Conservation (phyloP, 2,113 vertebrate genomes). For the Gila orcuttii region DNA sequence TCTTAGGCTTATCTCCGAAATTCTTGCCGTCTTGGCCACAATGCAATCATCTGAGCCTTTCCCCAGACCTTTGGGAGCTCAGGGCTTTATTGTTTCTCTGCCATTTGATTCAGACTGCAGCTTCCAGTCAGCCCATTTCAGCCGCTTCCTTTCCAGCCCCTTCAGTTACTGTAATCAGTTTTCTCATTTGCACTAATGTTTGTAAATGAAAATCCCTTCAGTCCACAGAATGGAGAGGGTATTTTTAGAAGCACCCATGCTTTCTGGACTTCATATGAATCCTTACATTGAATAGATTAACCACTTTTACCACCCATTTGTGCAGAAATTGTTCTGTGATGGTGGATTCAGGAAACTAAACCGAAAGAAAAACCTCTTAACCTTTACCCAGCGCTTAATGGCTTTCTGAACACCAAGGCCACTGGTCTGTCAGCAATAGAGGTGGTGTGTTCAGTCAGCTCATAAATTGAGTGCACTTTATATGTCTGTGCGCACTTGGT, state of each 20-base stretch:
- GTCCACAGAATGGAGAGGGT: constrained; percentile 60
- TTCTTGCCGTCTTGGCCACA: constrained; percentile 28
- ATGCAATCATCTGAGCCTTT: constrained; percentile 34
- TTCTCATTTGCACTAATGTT: constrained; percentile 77
- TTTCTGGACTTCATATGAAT: neutral
- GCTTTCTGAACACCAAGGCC: neutral
- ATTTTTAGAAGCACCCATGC: constrained; percentile 66
- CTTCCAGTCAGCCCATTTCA: constrained; percentile 51
- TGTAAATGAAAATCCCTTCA: constrained; percentile 65
- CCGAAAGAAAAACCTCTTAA: neutral
- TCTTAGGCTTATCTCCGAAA: constrained; percentile 36
- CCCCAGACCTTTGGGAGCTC: constrained; percentile 32
- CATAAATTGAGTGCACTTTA: constrained; percentile 28
- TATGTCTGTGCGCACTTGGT: neutral
- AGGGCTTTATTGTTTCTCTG: constrained; percentile 53
- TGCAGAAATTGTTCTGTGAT: neutral
- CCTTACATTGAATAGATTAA: neutral
- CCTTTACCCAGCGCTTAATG: constrained; percentile 15
- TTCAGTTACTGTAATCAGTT: constrained; percentile 66
- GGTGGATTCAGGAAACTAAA: neutral
- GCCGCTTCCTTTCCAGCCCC: constrained; percentile 60
- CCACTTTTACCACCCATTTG: neutral
- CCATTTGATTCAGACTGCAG: constrained; percentile 55
- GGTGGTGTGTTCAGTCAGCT: constrained; percentile 8
- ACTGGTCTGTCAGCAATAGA: constrained; percentile 11